Evolutionary conservation across 2,888 invertebrate genomes (phyloP).

Genomic region (Petrophora chlorosata): DNA sequence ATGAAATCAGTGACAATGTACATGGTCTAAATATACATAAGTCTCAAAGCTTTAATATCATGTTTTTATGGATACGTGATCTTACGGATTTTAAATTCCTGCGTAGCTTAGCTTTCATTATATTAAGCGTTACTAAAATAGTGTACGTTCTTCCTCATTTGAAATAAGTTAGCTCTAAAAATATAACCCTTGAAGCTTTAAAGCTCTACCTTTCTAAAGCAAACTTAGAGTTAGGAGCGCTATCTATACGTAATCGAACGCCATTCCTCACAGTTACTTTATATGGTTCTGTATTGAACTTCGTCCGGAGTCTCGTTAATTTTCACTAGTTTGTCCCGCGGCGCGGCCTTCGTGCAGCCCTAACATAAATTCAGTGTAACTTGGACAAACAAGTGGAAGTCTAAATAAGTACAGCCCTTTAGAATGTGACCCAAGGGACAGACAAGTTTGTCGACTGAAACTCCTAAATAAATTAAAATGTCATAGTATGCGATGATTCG

Average conservation of each 20-base stretch:
- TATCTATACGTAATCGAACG: slow-evolving; percentile 24
- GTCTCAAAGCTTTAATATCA: too few species aligned
- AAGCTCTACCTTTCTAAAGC: slow-evolving; percentile 6
- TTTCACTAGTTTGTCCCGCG: slow-evolving; percentile 68
- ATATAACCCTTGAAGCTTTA: too few species aligned
- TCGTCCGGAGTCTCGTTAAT: slow-evolving; percentile 64
- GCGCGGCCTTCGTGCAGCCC: slow-evolving; percentile 63
- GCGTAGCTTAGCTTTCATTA: too few species aligned
- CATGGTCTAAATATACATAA: too few species aligned
- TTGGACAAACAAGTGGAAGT: slow-evolving; percentile 72
- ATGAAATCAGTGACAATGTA: too few species aligned
- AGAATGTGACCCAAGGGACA: slow-evolving; percentile 69
- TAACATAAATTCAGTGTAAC: slow-evolving; percentile 76
- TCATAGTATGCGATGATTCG: slow-evolving; percentile 3
- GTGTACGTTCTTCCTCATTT: too few species aligned
- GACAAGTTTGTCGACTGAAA: slow-evolving; percentile 58
- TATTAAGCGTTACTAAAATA: too few species aligned
- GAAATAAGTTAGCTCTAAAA: too few species aligned
- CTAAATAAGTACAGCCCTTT: slow-evolving; percentile 72
- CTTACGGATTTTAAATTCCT: too few species aligned
- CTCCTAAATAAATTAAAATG: slow-evolving; percentile 44
- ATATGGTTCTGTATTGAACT: slow-evolving; percentile 48
- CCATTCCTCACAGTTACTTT: slow-evolving; percentile 49
- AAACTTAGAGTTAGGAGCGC: slow-evolving; percentile 5
- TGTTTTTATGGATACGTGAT: too few species aligned